These are phyloP conservation scores for Acanthosepion lycidas DNA, from an alignment of 2,888 invertebrate genomes.

Conservation along the genomic window DNA sequence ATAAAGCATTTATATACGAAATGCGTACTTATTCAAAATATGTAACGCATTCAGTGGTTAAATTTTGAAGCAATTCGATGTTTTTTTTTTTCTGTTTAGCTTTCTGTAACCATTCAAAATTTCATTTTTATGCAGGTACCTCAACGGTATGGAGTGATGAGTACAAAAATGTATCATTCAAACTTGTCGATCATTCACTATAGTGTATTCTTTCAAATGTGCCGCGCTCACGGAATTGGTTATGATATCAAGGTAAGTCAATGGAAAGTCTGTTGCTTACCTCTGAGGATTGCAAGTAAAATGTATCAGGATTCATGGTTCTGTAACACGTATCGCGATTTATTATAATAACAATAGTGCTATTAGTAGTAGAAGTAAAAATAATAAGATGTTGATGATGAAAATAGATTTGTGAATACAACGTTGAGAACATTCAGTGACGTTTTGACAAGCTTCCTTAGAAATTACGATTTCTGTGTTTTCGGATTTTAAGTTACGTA, in stretches of 20 bases:
- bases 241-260: conserved; percentile 73
- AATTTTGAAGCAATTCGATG: too few species aligned
- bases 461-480: too few species aligned
- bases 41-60: too few species aligned
- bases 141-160: conserved; percentile 69
- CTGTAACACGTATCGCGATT: too few species aligned
- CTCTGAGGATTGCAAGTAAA: neutral
- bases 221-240: conserved; percentile 75
- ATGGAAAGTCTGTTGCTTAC: neutral
- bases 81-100: too few species aligned
- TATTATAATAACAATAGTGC: too few species aligned
- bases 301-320: neutral
- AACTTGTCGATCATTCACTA: conserved; percentile 75
- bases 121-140: neutral
- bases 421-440: too few species aligned
- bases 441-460: too few species aligned
- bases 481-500: too few species aligned
- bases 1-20: too few species aligned
- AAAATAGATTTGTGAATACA: neutral
- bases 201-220: conserved; percentile 76
- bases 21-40: too few species aligned
- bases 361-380: neutral
- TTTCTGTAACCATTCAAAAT: neutral
- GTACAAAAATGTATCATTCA: conserved; percentile 72
- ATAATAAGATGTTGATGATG: neutral